These are phyloP conservation scores for Regulus satrapa DNA, from an alignment of 2,113 vertebrate species.

Conservation along the genomic window DNA sequence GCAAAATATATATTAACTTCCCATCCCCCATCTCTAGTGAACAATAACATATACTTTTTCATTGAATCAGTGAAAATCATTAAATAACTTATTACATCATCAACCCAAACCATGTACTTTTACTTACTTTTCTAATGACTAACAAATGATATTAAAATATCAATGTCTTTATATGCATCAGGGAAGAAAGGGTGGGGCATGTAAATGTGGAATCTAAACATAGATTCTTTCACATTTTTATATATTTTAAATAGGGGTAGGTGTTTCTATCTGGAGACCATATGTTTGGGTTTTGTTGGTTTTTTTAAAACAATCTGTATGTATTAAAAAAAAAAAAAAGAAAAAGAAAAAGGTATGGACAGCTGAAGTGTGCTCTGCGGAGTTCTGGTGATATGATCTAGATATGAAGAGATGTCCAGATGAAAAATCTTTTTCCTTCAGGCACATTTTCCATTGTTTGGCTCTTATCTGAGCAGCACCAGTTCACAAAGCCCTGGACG, in stretches of 20 bases:
- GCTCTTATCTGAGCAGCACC: not conserved
- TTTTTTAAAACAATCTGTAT: not conserved
- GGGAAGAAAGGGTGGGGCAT: not conserved
- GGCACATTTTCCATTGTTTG: not conserved
- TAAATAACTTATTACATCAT: constrained; percentile 11
- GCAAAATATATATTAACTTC: not conserved
- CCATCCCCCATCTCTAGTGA: constrained; percentile 37
- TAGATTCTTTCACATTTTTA: not conserved
- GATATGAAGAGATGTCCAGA: not conserved
- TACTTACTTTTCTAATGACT: not conserved
- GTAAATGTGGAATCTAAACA: not conserved
- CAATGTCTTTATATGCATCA: not conserved
- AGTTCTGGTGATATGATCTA: not conserved
- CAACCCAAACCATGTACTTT: not conserved
- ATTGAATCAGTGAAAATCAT: constrained; percentile 21
- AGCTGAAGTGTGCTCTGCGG: not conserved
- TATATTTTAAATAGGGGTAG: not conserved
- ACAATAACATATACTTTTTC: constrained; percentile 4
- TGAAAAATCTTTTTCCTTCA: not conserved
- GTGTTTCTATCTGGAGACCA: constrained; percentile 47
- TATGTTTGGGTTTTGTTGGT: not conserved
- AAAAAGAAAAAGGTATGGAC: not conserved
- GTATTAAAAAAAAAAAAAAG: not conserved
- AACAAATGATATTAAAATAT: constrained; percentile 6
- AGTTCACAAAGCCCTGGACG: not conserved